phyloP scores from a whole-genome alignment of 2,888 invertebrate genomes.

The Scrobipalpa atriplicella region DNA sequence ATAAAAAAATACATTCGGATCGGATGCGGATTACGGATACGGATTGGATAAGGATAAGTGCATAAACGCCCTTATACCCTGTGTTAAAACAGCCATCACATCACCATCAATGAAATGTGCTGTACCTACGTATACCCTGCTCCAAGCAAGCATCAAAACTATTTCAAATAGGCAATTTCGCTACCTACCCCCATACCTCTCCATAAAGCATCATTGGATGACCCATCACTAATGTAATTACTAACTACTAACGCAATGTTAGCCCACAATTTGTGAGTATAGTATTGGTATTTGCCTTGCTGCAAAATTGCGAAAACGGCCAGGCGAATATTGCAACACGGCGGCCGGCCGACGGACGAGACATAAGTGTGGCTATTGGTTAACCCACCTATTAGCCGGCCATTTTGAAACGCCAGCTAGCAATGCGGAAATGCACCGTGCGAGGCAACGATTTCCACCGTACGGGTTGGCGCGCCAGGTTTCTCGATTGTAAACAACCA shows the following conservation, averaged over 20 bases:
- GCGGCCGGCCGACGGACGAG: constrained; percentile 39
- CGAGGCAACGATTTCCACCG: constrained; percentile 57
- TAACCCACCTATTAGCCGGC: constrained; percentile 59
- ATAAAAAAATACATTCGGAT: no score
- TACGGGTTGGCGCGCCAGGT: constrained; percentile 57
- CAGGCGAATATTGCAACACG: constrained; percentile 55
- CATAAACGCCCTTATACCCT: no score
- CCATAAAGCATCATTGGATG: constrained; percentile 9
- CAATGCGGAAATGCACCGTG: constrained; percentile 63
- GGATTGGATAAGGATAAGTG: no score
- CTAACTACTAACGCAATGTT: constrained; percentile 31
- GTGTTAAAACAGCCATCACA: no score
- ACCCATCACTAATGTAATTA: constrained; percentile 26
- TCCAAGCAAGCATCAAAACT: constrained; percentile 1
- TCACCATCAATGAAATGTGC: no score
- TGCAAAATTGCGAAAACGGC: constrained; percentile 57
- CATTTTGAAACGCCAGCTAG: constrained; percentile 56
- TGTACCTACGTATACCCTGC: background rate
- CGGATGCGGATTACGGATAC: no score
- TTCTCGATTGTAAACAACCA: constrained; percentile 60
- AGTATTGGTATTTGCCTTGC: constrained; percentile 44
- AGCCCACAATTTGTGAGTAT: constrained; percentile 29
- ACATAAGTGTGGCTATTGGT: constrained; percentile 46
- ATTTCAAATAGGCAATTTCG: constrained; percentile 1
- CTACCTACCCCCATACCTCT: constrained; percentile 8